A percentile compares a stretch with the other conserved stretches of the same genome.
Conservation (phyloP, 2,113 vertebrate species). For the Campylomormyrus numenius region DNA sequence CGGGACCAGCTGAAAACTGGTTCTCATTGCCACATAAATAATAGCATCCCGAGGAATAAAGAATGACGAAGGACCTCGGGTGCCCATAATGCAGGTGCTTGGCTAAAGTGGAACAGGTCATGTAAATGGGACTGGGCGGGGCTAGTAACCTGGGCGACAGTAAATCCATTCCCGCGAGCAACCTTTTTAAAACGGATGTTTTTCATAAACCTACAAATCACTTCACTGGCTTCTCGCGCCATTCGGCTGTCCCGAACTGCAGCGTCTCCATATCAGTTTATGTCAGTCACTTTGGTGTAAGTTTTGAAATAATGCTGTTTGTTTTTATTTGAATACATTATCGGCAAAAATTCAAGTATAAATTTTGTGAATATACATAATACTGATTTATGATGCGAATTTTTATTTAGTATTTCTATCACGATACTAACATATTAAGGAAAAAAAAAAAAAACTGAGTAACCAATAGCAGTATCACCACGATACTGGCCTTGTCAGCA, state of each 20-base stretch:
- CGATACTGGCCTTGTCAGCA: neutral
- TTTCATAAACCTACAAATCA: conserved; percentile 19
- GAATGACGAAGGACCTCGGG: neutral
- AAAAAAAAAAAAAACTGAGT: neutral
- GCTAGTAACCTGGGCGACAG: neutral
- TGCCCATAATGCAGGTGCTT: conserved; percentile 2
- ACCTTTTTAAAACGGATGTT: neutral
- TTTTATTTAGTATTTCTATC: neutral
- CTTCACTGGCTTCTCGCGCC: neutral
- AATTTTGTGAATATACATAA: neutral
- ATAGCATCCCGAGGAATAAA: conserved; percentile 8
- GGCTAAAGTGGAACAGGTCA: conserved; percentile 17
- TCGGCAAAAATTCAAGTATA: neutral
- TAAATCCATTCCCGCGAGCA: neutral
- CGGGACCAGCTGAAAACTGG: neutral
- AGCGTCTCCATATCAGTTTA: neutral
- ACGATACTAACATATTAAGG: neutral
- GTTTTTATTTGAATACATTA: neutral
- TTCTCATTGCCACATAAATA: conserved; percentile 16
- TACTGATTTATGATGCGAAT: neutral
- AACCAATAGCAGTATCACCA: neutral
- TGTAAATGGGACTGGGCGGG: neutral
- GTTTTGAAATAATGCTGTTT: neutral
- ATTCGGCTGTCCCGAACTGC: neutral
- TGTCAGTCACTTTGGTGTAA: neutral